A percentile compares a stretch with the other conserved stretches of the same genome.
These are phyloP conservation scores for Drosophila mauritiana DNA, from an alignment of 1,140 invertebrate species.

Conservation along the genomic window DNA sequence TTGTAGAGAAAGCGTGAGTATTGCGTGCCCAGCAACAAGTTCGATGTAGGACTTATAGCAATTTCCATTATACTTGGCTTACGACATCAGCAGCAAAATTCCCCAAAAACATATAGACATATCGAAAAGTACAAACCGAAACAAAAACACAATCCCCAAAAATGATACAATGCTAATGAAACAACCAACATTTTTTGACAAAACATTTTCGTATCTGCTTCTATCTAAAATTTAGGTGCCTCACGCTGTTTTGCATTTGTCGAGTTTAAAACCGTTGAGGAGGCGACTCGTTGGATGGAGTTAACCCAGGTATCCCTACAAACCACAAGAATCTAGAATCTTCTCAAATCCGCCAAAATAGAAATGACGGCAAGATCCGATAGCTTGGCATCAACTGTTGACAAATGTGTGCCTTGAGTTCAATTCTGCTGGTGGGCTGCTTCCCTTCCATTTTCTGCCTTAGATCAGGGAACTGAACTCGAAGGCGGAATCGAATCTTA, in stretches of 20 bases:
- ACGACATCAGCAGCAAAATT: conserved; percentile 31
- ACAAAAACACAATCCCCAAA: conserved; percentile 41
- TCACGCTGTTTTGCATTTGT: conserved; percentile 97
- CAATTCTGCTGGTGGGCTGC: conserved; percentile 5
- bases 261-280: conserved; percentile 95
- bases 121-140: conserved; percentile 8
- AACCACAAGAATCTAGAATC: conserved; percentile 45
- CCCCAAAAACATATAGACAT: conserved; percentile 4
- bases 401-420: conserved; percentile 18
- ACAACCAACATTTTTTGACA: conserved; percentile 80
- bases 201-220: conserved; percentile 85
- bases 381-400: conserved; percentile 3
- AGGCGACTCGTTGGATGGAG: conserved; percentile 96
- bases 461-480: conserved; percentile 57
- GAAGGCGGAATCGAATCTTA: conserved; percentile 30
- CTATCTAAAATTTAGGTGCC: conserved; percentile 89
- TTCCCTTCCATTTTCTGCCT: background rate
- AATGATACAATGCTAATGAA: conserved; percentile 67
- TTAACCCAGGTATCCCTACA: conserved; percentile 92
- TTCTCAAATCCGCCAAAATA: conserved; percentile 15
- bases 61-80: conserved; percentile 38
- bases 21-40: conserved; percentile 32
- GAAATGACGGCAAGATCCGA: conserved; percentile 1
- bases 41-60: conserved; percentile 19
- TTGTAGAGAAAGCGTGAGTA: conserved; percentile 32